Evolutionary conservation across 64 coral and sea anemone species (phyloP).

Genomic region (Catalaphyllia jardinei): DNA sequence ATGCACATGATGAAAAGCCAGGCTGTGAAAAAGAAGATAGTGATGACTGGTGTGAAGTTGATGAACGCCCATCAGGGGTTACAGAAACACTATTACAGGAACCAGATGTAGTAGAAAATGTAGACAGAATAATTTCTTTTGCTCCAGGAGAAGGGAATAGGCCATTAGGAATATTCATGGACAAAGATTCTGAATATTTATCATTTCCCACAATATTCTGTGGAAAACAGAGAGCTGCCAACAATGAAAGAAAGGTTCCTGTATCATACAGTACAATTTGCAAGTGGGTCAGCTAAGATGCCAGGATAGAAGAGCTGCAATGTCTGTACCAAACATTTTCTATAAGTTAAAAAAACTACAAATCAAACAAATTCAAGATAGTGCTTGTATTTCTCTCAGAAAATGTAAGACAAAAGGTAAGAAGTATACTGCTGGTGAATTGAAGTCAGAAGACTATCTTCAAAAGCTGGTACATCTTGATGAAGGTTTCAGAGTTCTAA

Average conservation of each 20-base stretch:
- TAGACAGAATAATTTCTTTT: conserved; percentile 55
- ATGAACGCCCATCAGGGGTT: conserved; percentile 44
- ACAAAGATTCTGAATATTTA: conserved; percentile 70
- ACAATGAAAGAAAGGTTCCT: conserved; percentile 46
- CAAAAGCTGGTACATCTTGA: conserved; percentile 63
- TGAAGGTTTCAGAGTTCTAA: conserved; percentile 61
- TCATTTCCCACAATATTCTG: conserved; percentile 72
- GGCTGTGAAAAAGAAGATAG: neutral
- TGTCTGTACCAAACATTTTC: conserved; percentile 44
- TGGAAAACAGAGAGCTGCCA: conserved; percentile 40
- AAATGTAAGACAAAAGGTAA: conserved; percentile 75
- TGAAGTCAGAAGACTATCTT: conserved; percentile 37
- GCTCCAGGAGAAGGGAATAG: conserved; percentile 64
- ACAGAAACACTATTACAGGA: conserved; percentile 44
- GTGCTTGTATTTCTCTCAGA: conserved; percentile 43
- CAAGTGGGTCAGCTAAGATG: conserved; percentile 58
- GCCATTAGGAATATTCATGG: conserved; percentile 57
- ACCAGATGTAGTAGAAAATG: conserved; percentile 41
- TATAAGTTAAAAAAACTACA: conserved; percentile 62
- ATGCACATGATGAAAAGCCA: neutral
- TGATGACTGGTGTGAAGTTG: conserved; percentile 52
- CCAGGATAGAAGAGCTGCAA: conserved; percentile 61
- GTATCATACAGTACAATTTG: conserved; percentile 55
- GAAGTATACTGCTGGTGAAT: conserved; percentile 52
- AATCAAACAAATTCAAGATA: conserved; percentile 56